Base-by-base conservation (phyloP, 2,888 invertebrate species). In the Trissolcus japonicus region DNA sequence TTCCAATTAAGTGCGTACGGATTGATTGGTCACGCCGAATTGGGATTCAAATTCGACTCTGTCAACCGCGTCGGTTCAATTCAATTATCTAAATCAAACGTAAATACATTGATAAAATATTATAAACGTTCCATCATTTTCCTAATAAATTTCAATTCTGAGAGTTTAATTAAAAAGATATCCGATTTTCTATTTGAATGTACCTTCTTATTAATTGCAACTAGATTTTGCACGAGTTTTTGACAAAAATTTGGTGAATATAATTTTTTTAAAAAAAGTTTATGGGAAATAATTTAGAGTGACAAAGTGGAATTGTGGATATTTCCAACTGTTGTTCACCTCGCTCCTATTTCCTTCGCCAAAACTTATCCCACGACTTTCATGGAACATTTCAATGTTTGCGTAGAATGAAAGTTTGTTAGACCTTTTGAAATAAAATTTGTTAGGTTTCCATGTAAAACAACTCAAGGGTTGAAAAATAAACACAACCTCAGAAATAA, bases 291-390 rank as follows among this genome's bases (percentile, higher is more conserved):
- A 11, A 35, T 35, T 35, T 35, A 9, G 35, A 11, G n/a, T n/a
- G 35, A 35, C 35, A 35, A 35, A 35, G 9, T 11, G 35, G 35
- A 35, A 9, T 35, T 35, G 35, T 11, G 61, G 56, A 76, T 65
- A 74, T 66, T 69, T 73, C 66, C 73, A 69, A 69, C 66, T 68
- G 73, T 66, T 78, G 78, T 74, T 66, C 69, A 74, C 74, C 68
- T 68, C 77, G 73, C 68, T 65, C 67, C 56, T 74, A 67, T 74
- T 78, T 78, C 78, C 78, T 59, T 71, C 35, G 2, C 35, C 35
- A 35, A 35, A 35, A 35, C 35, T 35, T 35, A 35, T 35, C 35
- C 35, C 35, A 35, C 35, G 11, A 35, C 35, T 46, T 46, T 46
- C 46, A 46, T 46, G 46, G 11, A 46, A 46, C 14, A 16, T 46